Conservation (phyloP, 2,113 vertebrate genomes). For the Scartelaos histophorus region DNA sequence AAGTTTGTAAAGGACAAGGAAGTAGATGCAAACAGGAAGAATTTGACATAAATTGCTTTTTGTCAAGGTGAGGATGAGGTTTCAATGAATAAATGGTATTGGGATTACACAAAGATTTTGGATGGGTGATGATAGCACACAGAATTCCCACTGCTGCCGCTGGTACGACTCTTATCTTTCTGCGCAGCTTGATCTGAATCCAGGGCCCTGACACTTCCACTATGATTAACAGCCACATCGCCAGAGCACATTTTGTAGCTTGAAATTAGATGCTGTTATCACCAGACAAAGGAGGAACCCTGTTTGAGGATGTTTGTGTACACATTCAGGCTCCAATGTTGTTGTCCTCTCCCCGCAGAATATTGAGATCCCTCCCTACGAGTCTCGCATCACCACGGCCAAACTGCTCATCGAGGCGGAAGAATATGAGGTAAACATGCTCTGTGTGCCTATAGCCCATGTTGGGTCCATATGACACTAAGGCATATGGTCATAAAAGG, state of each 20-base stretch:
- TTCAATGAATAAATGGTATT: slow-evolving; percentile 15
- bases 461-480: not conserved
- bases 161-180: slow-evolving; percentile 55
- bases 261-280: slow-evolving; percentile 55
- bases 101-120: slow-evolving; percentile 11
- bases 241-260: slow-evolving; percentile 44
- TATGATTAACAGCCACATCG: slow-evolving; percentile 61
- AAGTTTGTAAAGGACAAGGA: slow-evolving; percentile 20
- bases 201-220: slow-evolving; percentile 31
- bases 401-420: slow-evolving; percentile 74
- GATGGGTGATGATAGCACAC: slow-evolving; percentile 25
- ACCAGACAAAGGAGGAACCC: slow-evolving; percentile 49
- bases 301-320: slow-evolving; percentile 39
- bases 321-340: slow-evolving; percentile 23
- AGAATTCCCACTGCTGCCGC: slow-evolving; percentile 28
- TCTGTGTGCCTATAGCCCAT: not conserved
- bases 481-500: too few species aligned
- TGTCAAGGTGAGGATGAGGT: slow-evolving; percentile 18
- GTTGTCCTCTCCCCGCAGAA: slow-evolving; percentile 51
- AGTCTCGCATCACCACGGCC: slow-evolving; percentile 71
- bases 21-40: slow-evolving; percentile 18
- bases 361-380: slow-evolving; percentile 62
- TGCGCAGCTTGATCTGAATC: slow-evolving; percentile 53
- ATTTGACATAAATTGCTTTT: slow-evolving; percentile 14
- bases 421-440: slow-evolving; percentile 70